Percentiles rank a stretch among this genome's conserved stretches.
Evolutionary conservation across 2,113 vertebrate species (phyloP).

Genomic region (Strix aluco): DNA sequence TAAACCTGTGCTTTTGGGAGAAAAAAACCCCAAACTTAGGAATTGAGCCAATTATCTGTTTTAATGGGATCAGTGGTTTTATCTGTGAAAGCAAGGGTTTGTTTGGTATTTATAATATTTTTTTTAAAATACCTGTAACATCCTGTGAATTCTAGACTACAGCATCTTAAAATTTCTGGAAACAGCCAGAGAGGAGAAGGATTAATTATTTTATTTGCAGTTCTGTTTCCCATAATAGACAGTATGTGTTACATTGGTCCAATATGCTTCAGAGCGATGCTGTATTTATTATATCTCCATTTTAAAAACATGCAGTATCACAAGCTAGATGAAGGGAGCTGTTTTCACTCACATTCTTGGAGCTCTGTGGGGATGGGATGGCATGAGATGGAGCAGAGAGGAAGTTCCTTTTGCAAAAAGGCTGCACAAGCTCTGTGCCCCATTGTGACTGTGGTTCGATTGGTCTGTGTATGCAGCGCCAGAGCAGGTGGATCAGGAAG

Average conservation of each 20-base stretch:
- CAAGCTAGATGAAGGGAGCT: neutral
- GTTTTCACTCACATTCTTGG: neutral
- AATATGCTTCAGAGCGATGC: neutral
- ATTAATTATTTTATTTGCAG: neutral
- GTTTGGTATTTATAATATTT: neutral
- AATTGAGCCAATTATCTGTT: neutral
- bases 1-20: constrained; percentile 2
- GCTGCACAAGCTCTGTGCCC: neutral
- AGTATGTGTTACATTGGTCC: neutral
- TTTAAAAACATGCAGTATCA: neutral
- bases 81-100: neutral
- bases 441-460: neutral
- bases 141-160: neutral
- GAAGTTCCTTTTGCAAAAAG: neutral
- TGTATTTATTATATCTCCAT: neutral
- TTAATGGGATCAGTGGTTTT: neutral
- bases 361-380: neutral
- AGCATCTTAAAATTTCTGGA: neutral
- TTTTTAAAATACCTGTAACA: neutral
- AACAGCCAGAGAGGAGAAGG: neutral
- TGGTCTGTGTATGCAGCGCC: neutral
- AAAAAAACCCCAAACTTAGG: neutral
- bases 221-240: neutral
- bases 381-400: neutral
- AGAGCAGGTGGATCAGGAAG: neutral